phyloP scores from a whole-genome alignment of 2,888 invertebrate genomes.

The Emmelina monodactyla region DNA sequence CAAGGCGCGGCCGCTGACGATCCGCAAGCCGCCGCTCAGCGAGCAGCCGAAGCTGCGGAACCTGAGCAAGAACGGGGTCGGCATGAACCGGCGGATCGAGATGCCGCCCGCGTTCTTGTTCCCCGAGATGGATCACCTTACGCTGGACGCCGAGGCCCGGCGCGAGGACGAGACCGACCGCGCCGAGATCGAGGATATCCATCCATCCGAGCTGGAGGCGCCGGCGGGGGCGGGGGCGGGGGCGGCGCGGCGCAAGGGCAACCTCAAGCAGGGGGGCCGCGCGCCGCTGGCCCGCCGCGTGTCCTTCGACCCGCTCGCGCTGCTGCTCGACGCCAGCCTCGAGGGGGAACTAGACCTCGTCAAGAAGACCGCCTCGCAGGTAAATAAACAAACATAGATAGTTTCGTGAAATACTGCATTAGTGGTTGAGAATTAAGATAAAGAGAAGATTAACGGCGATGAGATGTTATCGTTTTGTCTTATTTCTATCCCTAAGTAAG shows the following conservation, averaged over 20 bases:
- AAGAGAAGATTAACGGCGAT: no score
- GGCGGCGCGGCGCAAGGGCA: conserved; percentile 75
- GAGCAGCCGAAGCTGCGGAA: conserved; percentile 81
- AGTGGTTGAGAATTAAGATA: no score
- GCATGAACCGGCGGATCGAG: conserved; percentile 77
- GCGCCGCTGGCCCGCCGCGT: conserved; percentile 83
- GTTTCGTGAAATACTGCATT: no score
- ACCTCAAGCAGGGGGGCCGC: conserved; percentile 78
- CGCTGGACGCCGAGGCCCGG: background rate
- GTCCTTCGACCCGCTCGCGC: conserved; percentile 96
- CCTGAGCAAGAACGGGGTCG: conserved; percentile 66
- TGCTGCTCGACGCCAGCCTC: conserved; percentile 94
- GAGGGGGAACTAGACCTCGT: conserved; percentile 98
- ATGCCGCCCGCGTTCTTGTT: conserved; percentile 85
- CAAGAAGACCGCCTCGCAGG: conserved; percentile 92
- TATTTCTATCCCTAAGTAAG: no score
- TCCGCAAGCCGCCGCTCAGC: conserved; percentile 82
- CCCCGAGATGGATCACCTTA: conserved; percentile 74
- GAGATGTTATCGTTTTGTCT: no score
- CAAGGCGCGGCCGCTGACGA: conserved; percentile 84
- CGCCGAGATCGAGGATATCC: conserved; percentile 56
- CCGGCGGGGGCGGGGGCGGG: conserved; percentile 67
- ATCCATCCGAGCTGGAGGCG: conserved; percentile 58
- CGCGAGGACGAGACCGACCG: conserved; percentile 52
- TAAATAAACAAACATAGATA: no score